Percentiles rank a stretch among this genome's conserved stretches.
Evolutionary conservation across 2,113 vertebrate species (phyloP).

Genomic region (Hypanus sabinus): DNA sequence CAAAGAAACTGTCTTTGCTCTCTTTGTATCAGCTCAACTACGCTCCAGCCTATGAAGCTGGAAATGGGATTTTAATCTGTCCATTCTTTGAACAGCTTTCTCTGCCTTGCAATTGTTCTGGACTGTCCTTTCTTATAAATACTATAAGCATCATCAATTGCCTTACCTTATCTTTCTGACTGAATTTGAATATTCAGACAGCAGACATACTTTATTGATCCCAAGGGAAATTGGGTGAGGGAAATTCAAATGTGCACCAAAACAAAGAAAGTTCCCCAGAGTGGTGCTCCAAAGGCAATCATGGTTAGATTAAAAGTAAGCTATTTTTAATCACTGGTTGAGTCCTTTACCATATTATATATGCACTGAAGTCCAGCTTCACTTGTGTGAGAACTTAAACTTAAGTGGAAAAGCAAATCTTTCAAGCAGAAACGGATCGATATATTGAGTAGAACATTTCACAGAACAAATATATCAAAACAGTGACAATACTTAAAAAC

Average conservation of each 20-base stretch:
- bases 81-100: background rate
- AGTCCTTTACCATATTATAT: background rate
- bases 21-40: background rate
- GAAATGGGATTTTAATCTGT: background rate
- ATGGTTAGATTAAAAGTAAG: background rate
- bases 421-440: background rate
- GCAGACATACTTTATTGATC: too few relatives aligned
- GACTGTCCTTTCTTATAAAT: background rate
- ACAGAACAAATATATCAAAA: background rate
- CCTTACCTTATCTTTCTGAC: background rate
- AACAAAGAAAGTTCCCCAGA: background rate
- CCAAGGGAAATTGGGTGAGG: too few relatives aligned
- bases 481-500: background rate
- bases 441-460: background rate
- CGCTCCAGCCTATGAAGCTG: background rate
- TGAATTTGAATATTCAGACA: background rate
- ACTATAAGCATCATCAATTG: background rate
- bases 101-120: background rate
- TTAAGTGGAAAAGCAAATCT: background rate
- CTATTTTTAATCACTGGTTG: background rate
- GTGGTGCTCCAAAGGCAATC: background rate
- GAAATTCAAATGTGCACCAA: background rate
- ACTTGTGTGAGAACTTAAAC: background rate
- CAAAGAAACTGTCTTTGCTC: background rate
- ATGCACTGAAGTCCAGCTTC: background rate